A percentile compares a stretch with the other conserved stretches of the same genome.
phyloP scores from a whole-genome alignment of 64 coral and sea anemone species.

The Platygyra sinensis region DNA sequence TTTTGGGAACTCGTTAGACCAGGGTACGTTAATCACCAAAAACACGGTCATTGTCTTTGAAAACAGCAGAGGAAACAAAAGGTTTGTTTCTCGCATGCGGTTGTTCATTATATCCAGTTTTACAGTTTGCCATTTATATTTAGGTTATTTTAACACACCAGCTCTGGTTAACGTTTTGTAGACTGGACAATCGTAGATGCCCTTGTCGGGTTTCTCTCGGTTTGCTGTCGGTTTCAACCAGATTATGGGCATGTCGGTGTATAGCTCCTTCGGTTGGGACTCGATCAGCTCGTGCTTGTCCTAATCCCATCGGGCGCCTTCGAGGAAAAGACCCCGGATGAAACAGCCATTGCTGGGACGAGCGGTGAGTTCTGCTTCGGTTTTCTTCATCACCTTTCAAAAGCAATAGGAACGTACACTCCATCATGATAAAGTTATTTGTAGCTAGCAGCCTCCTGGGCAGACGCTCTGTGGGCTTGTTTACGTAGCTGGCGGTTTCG shows the following conservation, averaged over 20 bases:
- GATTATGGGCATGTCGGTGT: slow-evolving; percentile 97
- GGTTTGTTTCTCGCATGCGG: neutral
- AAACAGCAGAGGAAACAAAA: neutral
- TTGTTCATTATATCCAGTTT: neutral
- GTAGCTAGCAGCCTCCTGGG: too few species aligned
- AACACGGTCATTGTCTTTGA: too few species aligned
- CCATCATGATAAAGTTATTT: neutral
- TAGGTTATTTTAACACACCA: slow-evolving; percentile 40
- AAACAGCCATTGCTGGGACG: slow-evolving; percentile 95
- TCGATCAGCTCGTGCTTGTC: slow-evolving; percentile 80
- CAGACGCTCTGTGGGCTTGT: too few species aligned
- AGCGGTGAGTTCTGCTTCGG: slow-evolving; percentile 63
- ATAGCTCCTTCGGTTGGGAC: slow-evolving; percentile 93
- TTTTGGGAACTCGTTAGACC: too few species aligned
- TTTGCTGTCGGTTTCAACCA: slow-evolving; percentile 97
- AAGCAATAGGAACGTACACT: neutral
- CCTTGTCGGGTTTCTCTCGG: slow-evolving; percentile 87
- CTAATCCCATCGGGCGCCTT: slow-evolving; percentile 90
- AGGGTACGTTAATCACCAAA: too few species aligned
- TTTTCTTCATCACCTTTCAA: slow-evolving; percentile 77
- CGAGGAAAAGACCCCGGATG: slow-evolving; percentile 96
- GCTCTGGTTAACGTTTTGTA: slow-evolving; percentile 98
- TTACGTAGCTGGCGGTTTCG: too few species aligned
- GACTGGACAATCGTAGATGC: slow-evolving; percentile 97
- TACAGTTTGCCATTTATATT: neutral